Percentiles rank a stretch among this genome's conserved stretches.
Evolutionary conservation across 2,888 invertebrate genomes (phyloP).

Genomic region (Drosophila merina): DNA sequence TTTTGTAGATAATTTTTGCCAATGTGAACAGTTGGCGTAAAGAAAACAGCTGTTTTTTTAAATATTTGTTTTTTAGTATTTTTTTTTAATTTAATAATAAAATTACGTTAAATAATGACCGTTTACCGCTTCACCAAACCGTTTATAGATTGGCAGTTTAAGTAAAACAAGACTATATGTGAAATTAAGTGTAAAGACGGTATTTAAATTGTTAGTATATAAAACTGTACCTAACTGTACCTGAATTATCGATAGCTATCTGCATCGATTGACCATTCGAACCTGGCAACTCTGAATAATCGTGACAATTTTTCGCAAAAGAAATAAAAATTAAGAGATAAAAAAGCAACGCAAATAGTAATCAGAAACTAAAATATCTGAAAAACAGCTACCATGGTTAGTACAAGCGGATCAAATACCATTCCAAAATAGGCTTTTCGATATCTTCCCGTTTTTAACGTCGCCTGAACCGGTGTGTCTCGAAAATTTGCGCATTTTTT

Average conservation of each 20-base stretch:
- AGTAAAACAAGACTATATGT: no score
- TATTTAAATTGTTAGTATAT: no score
- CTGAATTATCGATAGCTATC: background rate
- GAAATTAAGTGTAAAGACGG: no score
- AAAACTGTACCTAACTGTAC: no score
- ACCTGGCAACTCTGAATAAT: constrained; percentile 5
- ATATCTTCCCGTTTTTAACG: background rate
- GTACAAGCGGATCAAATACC: background rate
- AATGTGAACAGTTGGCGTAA: no score
- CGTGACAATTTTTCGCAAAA: constrained; percentile 33
- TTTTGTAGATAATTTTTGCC: no score
- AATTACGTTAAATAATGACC: no score
- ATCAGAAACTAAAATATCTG: constrained; percentile 8
- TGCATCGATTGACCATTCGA: background rate
- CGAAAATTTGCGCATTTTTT: constrained; percentile 34
- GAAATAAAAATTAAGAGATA: constrained; percentile 15
- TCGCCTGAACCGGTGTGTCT: constrained; percentile 1
- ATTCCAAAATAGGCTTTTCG: background rate
- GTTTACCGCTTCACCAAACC: no score
- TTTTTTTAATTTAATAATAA: no score
- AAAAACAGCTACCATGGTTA: constrained; percentile 29
- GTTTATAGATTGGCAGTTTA: no score
- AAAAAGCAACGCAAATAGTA: constrained; percentile 7
- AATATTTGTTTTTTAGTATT: no score
- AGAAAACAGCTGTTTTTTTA: no score